Conservation (phyloP, 2,113 vertebrate genomes). For the Pavo muticus region DNA sequence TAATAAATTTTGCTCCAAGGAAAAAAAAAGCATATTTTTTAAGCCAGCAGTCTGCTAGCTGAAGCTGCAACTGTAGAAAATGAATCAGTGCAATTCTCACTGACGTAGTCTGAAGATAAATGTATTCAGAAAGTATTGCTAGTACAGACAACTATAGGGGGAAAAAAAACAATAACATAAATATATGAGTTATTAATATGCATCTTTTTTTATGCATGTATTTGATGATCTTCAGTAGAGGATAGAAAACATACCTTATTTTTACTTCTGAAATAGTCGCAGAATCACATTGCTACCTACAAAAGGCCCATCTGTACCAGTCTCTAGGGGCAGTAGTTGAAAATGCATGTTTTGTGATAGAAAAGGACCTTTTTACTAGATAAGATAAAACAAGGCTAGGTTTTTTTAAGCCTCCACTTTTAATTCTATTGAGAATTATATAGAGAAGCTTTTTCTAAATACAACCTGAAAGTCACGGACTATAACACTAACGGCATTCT, state of each 20-base stretch:
- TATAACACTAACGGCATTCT: background rate
- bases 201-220: background rate
- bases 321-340: background rate
- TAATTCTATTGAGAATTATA: background rate
- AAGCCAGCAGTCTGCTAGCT: background rate
- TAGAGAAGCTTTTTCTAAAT: background rate
- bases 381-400: background rate
- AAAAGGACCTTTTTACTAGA: background rate
- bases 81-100: background rate
- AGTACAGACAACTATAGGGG: background rate
- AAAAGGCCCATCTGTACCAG: background rate
- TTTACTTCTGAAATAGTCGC: background rate
- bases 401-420: background rate
- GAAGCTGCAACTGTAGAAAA: background rate
- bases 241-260: background rate
- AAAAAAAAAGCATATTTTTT: background rate
- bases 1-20: background rate
- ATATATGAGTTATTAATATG: background rate
- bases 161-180: background rate
- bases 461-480: background rate
- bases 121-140: background rate
- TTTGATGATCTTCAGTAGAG: background rate
- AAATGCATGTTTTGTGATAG: background rate
- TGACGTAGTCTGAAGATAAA: background rate
- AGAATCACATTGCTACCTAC: background rate